Evolutionary conservation across 1,140 invertebrate genomes (phyloP), one percentile per base, ranked within the genome.

Genomic region (Sesamia nonagrioides): DNA sequence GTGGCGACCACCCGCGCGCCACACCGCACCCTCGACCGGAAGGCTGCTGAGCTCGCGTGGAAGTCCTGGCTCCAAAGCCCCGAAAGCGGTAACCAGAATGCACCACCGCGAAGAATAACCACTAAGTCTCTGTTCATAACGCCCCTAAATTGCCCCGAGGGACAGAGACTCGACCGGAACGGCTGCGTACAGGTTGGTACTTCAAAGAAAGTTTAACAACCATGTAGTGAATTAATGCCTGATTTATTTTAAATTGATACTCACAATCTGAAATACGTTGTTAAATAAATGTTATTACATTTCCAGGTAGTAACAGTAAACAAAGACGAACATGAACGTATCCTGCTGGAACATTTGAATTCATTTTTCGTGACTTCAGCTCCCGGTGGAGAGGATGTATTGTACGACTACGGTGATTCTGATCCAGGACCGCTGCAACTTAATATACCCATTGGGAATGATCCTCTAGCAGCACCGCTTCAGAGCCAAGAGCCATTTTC

Each of bases 121-220:
- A 95, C 93, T 37, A 94, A 94, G 52, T 94, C 93, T 5, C 85
- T 94, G 9, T 94, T 94, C 77, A 92, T 94, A 77, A 92, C 92
- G 1, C 93, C 92, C 0, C 85, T 93, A 11, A 86, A 89, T 33
- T 94, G 92, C 76, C 89, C 91, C 3, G 92, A 94, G 82, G 93
- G 93, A 40, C 91, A 94, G 69, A 83, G 93, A 6, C 86, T 93
- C 6, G 92, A 94, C 82, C 76, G 90, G 11, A 90, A 93, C 76
- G 93, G 87, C 71, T 94, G 93, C 72, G 88, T 94, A 76, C 87
- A 93, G 89, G 93, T 94, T 42, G 18, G 35, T 18, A 5, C 52
- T 56, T 21, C 6, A 40, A 13, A 42, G 48, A 13, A 13, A 21
- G 54, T 27, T 66, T 27, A 9, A 18, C n/a, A 0, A 40, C 21